Conservation (phyloP, 2,888 invertebrate species). For the Parnassius glacialis region DNA sequence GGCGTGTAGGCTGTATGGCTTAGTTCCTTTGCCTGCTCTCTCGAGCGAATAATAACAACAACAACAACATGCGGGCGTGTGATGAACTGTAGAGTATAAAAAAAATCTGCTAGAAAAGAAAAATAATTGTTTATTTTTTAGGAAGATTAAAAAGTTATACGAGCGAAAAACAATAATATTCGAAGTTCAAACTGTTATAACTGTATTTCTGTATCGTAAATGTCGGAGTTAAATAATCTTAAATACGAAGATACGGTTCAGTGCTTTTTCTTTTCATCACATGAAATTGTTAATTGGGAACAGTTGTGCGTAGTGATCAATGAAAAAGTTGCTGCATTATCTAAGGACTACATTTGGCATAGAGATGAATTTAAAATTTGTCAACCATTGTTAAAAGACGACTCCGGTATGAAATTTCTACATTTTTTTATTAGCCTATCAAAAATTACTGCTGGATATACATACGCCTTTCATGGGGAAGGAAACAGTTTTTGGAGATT, state of each 20-base stretch:
- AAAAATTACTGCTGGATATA: too few relatives aligned
- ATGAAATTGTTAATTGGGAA: slow-evolving; percentile 53
- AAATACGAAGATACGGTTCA: slow-evolving; percentile 86
- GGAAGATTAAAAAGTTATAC: too few relatives aligned
- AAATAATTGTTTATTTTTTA: too few relatives aligned
- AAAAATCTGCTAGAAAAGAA: not conserved
- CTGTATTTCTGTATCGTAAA: not conserved
- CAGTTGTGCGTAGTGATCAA: slow-evolving; percentile 52
- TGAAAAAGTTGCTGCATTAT: slow-evolving; percentile 67
- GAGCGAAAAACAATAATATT: too few relatives aligned
- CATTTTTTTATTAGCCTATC: too few relatives aligned
- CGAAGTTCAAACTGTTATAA: too few relatives aligned
- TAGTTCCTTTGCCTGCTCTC: too few relatives aligned
- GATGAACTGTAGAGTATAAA: too few relatives aligned
- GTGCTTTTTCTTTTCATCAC: slow-evolving; percentile 85
- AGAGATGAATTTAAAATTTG: slow-evolving; percentile 59
- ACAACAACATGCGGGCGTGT: too few relatives aligned
- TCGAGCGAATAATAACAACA: too few relatives aligned
- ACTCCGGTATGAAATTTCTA: slow-evolving; percentile 39
- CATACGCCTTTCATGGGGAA: too few relatives aligned
- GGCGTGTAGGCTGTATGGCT: too few relatives aligned
- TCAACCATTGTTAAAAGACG: slow-evolving; percentile 37
- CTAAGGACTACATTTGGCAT: slow-evolving; percentile 68
- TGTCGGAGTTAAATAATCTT: slow-evolving; percentile 1
- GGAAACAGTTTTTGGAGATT: not conserved